Evolutionary conservation across 2,113 vertebrate species (phyloP).

Genomic region (Athene noctua): DNA sequence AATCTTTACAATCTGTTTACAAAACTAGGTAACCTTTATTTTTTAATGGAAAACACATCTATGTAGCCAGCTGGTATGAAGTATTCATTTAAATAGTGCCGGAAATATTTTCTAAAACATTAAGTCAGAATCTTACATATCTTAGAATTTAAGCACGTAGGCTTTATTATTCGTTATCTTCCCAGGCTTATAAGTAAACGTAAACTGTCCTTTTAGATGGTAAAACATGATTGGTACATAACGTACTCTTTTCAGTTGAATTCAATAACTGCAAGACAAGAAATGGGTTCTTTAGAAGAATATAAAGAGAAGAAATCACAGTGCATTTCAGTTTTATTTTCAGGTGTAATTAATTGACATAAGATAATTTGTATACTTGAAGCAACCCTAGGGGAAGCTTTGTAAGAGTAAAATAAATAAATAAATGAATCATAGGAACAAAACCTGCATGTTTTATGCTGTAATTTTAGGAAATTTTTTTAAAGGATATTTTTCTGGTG

Average conservation of each 20-base stretch:
- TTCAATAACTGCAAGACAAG: neutral
- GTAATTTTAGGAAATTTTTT: neutral
- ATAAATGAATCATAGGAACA: neutral
- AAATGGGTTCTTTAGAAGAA: neutral
- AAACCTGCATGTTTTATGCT: neutral
- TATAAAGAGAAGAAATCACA: neutral
- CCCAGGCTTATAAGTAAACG: neutral
- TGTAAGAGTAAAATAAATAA: neutral
- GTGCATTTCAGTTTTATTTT: neutral
- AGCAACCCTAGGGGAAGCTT: neutral
- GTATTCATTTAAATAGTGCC: neutral
- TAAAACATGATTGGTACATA: neutral
- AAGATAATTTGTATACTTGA: neutral
- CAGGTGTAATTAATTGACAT: neutral
- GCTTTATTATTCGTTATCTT: neutral
- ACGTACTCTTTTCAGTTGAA: neutral
- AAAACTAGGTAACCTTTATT: neutral
- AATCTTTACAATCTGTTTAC: neutral
- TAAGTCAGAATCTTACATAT: neutral
- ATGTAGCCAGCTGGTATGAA: neutral
- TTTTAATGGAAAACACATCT: neutral
- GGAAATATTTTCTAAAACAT: neutral
- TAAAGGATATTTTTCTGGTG: accelerated
- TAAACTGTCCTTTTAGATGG: neutral
- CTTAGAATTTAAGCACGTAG: neutral